A percentile compares a stretch with the other conserved stretches of the same genome.
Conservation (phyloP, 2,113 vertebrate species). For the Oryzias woworae region DNA sequence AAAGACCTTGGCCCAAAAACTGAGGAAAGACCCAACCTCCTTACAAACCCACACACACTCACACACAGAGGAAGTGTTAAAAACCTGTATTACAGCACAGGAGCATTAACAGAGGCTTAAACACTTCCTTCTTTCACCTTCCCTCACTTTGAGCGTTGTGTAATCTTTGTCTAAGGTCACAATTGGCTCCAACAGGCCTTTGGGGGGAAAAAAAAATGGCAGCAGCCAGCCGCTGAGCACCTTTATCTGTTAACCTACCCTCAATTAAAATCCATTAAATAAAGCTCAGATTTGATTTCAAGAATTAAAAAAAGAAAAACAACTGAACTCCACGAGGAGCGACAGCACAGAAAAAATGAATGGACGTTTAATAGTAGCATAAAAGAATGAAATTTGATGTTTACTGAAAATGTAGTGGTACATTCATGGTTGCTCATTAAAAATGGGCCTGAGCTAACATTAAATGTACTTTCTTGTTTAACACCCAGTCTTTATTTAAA, state of each 20-base stretch:
- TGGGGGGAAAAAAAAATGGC: not conserved
- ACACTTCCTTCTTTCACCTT: not conserved
- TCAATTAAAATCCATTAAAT: too few species aligned
- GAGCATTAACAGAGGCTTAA: slow-evolving; percentile 8
- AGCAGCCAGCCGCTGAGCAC: slow-evolving; percentile 4
- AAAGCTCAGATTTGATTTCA: too few species aligned
- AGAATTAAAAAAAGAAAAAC: too few species aligned
- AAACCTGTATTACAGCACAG: slow-evolving; percentile 5
- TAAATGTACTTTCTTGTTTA: too few species aligned
- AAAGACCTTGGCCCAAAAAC: slow-evolving; percentile 65
- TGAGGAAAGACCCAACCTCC: slow-evolving; percentile 38
- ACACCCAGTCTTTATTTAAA: too few species aligned
- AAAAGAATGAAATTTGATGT: too few species aligned
- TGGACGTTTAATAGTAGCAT: too few species aligned
- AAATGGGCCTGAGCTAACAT: too few species aligned
- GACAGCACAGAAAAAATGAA: too few species aligned
- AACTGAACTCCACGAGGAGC: too few species aligned
- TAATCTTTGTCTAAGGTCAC: slow-evolving; percentile 14
- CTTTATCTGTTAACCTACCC: not conserved
- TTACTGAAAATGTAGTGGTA: too few species aligned
- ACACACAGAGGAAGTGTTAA: slow-evolving; percentile 5
- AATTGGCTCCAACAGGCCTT: slow-evolving; percentile 9
- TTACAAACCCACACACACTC: slow-evolving; percentile 12
- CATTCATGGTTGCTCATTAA: too few species aligned
- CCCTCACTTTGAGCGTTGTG: slow-evolving; percentile 11